These are phyloP conservation scores for Hypothenemus hampei DNA, from an alignment of 1,140 invertebrate species.

Conservation along the genomic window DNA sequence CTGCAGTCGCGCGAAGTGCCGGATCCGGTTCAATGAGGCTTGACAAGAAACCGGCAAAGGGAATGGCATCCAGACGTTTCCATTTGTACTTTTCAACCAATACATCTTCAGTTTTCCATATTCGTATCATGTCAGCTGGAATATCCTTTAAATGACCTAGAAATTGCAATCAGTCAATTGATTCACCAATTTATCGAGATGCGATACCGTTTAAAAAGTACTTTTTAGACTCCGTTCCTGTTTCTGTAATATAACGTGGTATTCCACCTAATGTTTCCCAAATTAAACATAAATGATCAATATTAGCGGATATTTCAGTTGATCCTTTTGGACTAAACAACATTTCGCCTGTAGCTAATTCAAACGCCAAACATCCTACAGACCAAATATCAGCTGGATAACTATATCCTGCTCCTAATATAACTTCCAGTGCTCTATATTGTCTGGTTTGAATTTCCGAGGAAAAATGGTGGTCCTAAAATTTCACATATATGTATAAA, in stretches of 20 bases:
- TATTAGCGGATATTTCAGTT: conserved; percentile 79
- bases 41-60: conserved; percentile 86
- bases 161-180: conserved; percentile 28
- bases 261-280: conserved; percentile 96
- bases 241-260: conserved; percentile 81
- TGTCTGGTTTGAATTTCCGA: conserved; percentile 96
- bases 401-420: conserved; percentile 89
- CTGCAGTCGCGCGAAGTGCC: conserved; percentile 81
- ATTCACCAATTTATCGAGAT: conserved; percentile 1
- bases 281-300: conserved; percentile 97
- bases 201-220: conserved; percentile 32
- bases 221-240: conserved; percentile 55
- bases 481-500: neutral
- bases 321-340: conserved; percentile 95
- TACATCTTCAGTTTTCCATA: conserved; percentile 89
- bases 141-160: conserved; percentile 82
- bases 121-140: conserved; percentile 71
- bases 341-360: conserved; percentile 97
- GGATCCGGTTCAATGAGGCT: conserved; percentile 95
- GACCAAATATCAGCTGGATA: conserved; percentile 97
- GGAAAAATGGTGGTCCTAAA: conserved; percentile 70
- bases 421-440: conserved; percentile 93
- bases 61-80: conserved; percentile 75
- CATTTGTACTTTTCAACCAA: conserved; percentile 95
- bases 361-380: conserved; percentile 97